Conservation (phyloP, 2,113 vertebrate species). For the Phyllopteryx taeniolatus region DNA sequence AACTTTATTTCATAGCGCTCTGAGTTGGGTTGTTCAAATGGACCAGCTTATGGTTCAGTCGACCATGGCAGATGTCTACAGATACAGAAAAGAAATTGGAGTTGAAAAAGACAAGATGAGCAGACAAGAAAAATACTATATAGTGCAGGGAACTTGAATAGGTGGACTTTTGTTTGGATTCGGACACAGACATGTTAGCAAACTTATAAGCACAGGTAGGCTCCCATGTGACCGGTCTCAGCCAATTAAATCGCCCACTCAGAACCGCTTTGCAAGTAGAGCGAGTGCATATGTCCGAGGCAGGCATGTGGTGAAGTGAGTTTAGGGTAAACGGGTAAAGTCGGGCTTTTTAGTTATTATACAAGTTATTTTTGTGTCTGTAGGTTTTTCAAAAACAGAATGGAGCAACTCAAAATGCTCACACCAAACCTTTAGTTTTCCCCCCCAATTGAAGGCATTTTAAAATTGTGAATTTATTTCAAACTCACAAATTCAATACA, state of each 20-base stretch:
- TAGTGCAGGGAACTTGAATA: neutral
- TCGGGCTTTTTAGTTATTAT: too few relatives aligned
- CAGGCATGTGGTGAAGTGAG: neutral
- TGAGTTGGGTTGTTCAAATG: neutral
- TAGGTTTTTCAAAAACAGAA: too few relatives aligned
- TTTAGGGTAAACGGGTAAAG: neutral
- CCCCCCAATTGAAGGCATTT: too few relatives aligned
- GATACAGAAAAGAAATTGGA: constrained; percentile 28
- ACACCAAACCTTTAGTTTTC: too few relatives aligned
- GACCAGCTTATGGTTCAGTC: neutral
- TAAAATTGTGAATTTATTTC: too few relatives aligned
- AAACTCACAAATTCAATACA: too few relatives aligned
- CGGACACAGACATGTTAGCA: neutral
- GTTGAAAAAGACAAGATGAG: constrained; percentile 9
- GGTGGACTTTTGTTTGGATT: neutral
- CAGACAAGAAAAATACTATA: neutral
- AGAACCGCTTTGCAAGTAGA: neutral
- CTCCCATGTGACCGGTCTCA: neutral
- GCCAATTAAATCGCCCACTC: neutral
- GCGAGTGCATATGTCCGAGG: neutral
- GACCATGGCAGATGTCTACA: constrained; percentile 14
- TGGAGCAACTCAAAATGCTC: too few relatives aligned
- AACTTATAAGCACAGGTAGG: neutral
- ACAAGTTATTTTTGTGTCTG: too few relatives aligned
- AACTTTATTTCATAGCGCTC: constrained; percentile 12